phyloP scores from a whole-genome alignment of 2,888 invertebrate species.

The Nemotelus nigrinus region DNA sequence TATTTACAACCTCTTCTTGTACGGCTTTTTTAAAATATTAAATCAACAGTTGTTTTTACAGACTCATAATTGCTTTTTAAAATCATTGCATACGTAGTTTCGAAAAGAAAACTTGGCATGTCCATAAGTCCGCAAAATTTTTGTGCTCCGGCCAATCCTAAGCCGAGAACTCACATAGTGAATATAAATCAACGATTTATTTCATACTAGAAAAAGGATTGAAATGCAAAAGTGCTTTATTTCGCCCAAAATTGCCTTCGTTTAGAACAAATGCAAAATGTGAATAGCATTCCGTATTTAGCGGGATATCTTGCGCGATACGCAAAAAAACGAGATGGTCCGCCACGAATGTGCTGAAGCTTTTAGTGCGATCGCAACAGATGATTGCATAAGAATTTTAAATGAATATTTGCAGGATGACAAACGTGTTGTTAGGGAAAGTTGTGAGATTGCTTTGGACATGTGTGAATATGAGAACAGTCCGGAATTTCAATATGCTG shows the following conservation, averaged over 20 bases:
- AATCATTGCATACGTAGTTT: no score
- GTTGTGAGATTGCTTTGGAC: slow-evolving; percentile 94
- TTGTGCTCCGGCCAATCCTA: no score
- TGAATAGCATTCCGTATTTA: slow-evolving; percentile 79
- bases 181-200: no score
- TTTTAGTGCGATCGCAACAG: slow-evolving; percentile 93
- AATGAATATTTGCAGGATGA: slow-evolving; percentile 80
- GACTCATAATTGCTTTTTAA: no score
- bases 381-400: slow-evolving; percentile 82
- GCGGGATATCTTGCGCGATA: slow-evolving; percentile 77
- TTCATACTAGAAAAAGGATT: slow-evolving; percentile 84
- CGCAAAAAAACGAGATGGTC: slow-evolving; percentile 93
- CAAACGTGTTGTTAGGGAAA: slow-evolving; percentile 91
- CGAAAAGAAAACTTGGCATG: no score
- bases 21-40: no score
- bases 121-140: no score
- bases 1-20: no score
- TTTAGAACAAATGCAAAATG: slow-evolving; percentile 95
- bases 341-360: slow-evolving; percentile 99
- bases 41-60: no score
- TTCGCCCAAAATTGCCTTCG: slow-evolving; percentile 97
- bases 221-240: slow-evolving; percentile 86
- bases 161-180: no score
- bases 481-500: slow-evolving; percentile 87
- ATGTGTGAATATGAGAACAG: slow-evolving; percentile 98